Conservation (phyloP, 2,797 vertebrate genomes). For the Buphagus erythrorhynchus region DNA sequence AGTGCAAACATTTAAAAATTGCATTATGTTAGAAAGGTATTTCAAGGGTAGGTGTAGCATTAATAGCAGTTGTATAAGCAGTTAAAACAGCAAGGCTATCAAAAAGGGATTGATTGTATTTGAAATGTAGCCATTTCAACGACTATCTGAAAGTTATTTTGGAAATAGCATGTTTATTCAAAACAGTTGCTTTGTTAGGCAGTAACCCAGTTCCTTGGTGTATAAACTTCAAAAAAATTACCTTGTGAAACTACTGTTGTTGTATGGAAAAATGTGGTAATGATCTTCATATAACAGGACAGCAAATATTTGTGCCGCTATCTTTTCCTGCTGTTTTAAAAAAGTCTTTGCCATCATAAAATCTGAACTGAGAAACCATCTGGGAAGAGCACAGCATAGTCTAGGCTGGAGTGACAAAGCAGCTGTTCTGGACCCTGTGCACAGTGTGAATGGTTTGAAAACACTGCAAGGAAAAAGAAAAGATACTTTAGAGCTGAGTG, state of each 20-base stretch:
- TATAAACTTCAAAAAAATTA: constrained; percentile 12
- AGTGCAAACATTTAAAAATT: background rate
- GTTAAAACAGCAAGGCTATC: background rate
- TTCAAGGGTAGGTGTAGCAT: background rate
- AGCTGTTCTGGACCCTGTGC: background rate
- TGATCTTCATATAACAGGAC: background rate
- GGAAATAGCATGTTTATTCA: background rate
- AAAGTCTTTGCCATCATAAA: background rate
- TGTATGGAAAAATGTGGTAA: background rate
- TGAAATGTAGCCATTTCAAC: constrained; percentile 6
- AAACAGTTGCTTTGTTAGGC: background rate
- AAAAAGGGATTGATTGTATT: background rate
- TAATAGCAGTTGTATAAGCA: constrained; percentile 2
- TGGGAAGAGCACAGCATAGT: background rate
- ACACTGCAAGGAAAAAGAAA: background rate
- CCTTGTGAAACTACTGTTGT: background rate
- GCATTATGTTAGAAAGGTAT: background rate
- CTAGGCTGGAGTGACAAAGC: background rate
- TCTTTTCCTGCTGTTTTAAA: background rate
- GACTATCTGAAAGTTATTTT: background rate
- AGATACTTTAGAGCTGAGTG: background rate
- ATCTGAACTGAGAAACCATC: background rate
- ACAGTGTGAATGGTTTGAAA: background rate
- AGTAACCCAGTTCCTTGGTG: background rate
- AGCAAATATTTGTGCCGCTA: background rate